phyloP scores from a whole-genome alignment of 2,797 vertebrate genomes.

The Furcifer pardalis region DNA sequence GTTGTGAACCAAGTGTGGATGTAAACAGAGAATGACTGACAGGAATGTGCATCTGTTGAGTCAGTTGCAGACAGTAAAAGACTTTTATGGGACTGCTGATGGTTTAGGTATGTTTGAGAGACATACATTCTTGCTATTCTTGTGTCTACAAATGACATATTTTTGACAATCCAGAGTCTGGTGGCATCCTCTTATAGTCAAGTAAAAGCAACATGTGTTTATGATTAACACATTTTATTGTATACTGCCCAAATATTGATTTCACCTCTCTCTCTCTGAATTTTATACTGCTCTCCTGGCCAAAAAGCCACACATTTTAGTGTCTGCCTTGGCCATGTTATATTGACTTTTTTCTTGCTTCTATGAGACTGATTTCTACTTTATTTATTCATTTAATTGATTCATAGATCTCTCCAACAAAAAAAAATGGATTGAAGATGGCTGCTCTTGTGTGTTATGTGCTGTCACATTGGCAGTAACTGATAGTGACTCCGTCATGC shows the following conservation, averaged over 20 bases:
- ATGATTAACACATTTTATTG: not conserved
- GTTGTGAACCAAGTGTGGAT: conserved; percentile 45
- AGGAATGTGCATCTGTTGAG: conserved; percentile 66
- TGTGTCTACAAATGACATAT: not conserved
- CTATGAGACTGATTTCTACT: not conserved
- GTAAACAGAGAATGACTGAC: conserved; percentile 55
- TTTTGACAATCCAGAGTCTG: not conserved
- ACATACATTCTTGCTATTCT: not conserved
- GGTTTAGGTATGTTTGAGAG: not conserved
- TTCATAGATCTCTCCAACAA: no score
- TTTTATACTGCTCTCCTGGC: no score
- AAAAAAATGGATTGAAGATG: not conserved
- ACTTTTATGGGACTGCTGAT: conserved; percentile 3
- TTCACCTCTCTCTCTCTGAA: no score
- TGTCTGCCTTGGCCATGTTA: not conserved
- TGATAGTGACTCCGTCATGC: no score
- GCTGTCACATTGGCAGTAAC: no score
- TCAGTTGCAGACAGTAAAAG: conserved; percentile 45
- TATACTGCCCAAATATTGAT: not conserved
- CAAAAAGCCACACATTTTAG: no score
- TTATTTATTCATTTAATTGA: not conserved
- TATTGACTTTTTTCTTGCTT: not conserved
- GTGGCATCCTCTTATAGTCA: not conserved
- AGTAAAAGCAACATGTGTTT: not conserved
- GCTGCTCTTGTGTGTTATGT: no score